Percentiles rank a stretch among this genome's conserved stretches.
phyloP scores from a whole-genome alignment of 2,888 invertebrate species.

The Schizaphis graminum region DNA sequence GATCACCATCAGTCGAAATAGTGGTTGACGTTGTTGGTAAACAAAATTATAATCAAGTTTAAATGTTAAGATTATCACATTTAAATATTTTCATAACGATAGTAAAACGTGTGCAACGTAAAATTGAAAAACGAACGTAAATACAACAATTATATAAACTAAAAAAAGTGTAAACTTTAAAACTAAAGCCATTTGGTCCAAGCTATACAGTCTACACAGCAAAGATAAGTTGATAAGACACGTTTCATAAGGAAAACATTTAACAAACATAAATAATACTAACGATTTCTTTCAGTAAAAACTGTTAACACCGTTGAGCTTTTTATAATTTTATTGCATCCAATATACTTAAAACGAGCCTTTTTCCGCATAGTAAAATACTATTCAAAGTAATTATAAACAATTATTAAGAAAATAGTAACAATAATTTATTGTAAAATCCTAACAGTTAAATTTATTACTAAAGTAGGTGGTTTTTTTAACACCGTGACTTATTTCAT shows the following conservation, averaged over 20 bases:
- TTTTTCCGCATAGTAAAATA: background rate
- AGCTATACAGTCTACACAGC: background rate
- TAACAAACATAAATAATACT: background rate
- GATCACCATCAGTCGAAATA: background rate
- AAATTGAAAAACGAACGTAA: background rate
- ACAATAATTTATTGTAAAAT: background rate
- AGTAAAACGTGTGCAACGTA: background rate
- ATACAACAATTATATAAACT: background rate
- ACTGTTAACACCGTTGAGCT: background rate
- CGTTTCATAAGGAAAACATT: background rate
- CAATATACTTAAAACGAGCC: background rate
- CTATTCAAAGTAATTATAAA: constrained; percentile 8
- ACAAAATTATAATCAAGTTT: background rate
- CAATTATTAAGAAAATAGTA: background rate
- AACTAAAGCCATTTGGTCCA: background rate
- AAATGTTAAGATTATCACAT: background rate
- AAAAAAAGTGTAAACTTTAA: background rate
- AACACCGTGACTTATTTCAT: background rate
- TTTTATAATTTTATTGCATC: background rate
- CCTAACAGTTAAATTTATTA: background rate
- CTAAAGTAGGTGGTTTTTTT: background rate
- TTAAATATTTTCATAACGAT: background rate
- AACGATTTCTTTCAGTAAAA: background rate
- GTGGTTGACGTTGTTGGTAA: background rate
- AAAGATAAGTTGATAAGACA: background rate